Percentiles rank a stretch among this genome's conserved stretches.
These are phyloP conservation scores for Alviniconcha marisindica DNA, from an alignment of 1,140 invertebrate species.

Conservation along the genomic window DNA sequence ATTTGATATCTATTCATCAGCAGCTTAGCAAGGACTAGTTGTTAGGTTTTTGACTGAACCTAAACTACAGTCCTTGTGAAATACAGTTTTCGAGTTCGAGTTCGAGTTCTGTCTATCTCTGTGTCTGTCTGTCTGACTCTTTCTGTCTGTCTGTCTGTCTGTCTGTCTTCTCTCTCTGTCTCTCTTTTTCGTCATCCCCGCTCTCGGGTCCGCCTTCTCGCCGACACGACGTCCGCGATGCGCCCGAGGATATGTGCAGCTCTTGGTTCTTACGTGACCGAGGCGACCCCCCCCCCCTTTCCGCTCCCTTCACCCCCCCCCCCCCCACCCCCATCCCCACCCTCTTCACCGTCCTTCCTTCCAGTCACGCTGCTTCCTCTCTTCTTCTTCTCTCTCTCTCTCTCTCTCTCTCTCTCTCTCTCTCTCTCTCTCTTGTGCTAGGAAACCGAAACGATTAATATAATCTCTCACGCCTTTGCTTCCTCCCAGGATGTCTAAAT, in stretches of 20 bases:
- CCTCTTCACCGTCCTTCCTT: neutral
- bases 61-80: too few relatives aligned
- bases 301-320: neutral
- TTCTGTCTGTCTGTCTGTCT: neutral
- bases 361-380: neutral
- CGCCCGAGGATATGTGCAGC: too few relatives aligned
- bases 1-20: too few relatives aligned
- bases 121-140: neutral
- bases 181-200: too few relatives aligned
- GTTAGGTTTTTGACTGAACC: too few relatives aligned
- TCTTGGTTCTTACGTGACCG: too few relatives aligned
- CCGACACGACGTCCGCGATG: too few relatives aligned
- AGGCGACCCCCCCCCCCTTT: neutral
- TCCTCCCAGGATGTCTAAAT: neutral
- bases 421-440: neutral
- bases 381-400: too few relatives aligned
- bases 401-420: neutral
- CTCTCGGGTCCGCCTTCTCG: too few relatives aligned
- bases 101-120: too few relatives aligned
- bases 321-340: neutral
- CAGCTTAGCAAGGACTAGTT: too few relatives aligned
- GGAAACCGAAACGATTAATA: slow-evolving; percentile 27
- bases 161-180: neutral
- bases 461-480: neutral
- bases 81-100: too few relatives aligned